Evolutionary conservation across 2,888 invertebrate species (phyloP), one percentile per base, ranked within the genome.

Genomic region (Xanthorhoe designata): DNA sequence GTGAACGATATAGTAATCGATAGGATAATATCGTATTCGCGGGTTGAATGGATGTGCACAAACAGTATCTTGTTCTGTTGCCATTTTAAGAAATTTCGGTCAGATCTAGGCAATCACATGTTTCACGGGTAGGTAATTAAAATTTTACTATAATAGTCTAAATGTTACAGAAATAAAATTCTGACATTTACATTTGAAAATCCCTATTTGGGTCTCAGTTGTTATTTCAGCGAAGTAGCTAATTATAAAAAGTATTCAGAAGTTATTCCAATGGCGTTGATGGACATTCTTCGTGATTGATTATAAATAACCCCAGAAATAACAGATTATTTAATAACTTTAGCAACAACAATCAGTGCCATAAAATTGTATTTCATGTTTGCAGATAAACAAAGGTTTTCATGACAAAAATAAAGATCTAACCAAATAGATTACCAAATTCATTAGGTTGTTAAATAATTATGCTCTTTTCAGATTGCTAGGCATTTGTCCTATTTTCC

Each of bases 191-290:
- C 13, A 42, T 42, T 42, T 42, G 2, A 7, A 7, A 32, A 42
- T 13, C 3, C 13, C 3, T 15, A 1, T 47, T 45, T n/a, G 15
- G 45, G 7, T 15, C 38, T 15, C n/a, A 10, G 47, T 17, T 17
- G 47, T 57, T 55, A 63, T 68, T 64, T 68, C 62, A 52, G 38
- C 66, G 57, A 55, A 76, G 66, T 71, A 73, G 73, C 71, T 78
- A 79, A 82, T 81, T 80, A 81, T 70, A 75, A 76, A 74, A 76
- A 77, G 73, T 74, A 71, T 72, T 71, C 75, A 68, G 73, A 78
- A 78, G 59, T 73, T 63, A 75, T 73, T 73, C 67, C 64, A 64
- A 50, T 51, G 62, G 70, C 59, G 58, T 68, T 64, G 68, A 62
- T 59, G 55, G 64, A 71, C 71, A 71, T 66, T 75, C 74, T 74